phyloP scores from a whole-genome alignment of 2,797 vertebrate genomes.

The Leucoraja ocellata region DNA sequence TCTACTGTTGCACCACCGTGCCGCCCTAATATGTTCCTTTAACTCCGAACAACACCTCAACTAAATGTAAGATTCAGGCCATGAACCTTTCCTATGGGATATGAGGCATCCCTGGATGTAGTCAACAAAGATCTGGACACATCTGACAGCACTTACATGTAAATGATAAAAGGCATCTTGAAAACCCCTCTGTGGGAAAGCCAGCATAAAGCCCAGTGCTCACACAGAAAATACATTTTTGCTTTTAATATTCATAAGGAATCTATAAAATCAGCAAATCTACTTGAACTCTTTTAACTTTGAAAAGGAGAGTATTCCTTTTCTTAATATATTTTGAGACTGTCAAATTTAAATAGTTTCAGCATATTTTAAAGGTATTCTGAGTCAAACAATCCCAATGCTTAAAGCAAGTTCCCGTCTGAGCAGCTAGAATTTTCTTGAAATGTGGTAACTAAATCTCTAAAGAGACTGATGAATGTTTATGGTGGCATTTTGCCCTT shows the following conservation, averaged over 20 bases:
- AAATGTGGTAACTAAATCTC: constrained; percentile 32
- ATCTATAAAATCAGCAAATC: constrained; percentile 20
- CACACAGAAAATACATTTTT: not conserved
- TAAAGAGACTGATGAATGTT: constrained; percentile 22
- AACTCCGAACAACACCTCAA: not conserved
- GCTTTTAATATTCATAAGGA: constrained; percentile 30
- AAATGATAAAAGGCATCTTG: constrained; percentile 19
- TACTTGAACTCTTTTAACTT: constrained; percentile 34
- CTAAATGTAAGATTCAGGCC: not conserved
- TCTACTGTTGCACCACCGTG: too few species aligned
- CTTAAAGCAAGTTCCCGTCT: constrained; percentile 11
- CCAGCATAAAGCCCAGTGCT: not conserved
- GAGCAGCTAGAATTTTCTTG: constrained; percentile 30
- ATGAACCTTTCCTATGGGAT: constrained; percentile 3
- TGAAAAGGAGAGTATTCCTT: constrained; percentile 29
- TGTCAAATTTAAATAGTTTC: constrained; percentile 15
- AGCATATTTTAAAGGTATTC: constrained; percentile 20
- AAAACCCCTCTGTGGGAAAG: constrained; percentile 11
- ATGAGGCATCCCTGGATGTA: not conserved
- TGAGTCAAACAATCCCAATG: not conserved
- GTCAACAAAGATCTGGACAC: not conserved
- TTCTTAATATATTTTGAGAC: constrained; percentile 8
- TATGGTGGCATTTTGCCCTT: constrained; percentile 32
- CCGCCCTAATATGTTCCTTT: not conserved
- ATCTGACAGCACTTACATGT: not conserved